Evolutionary conservation across 1,140 invertebrate genomes (phyloP), one percentile per base, ranked within the genome.

Genomic region (Drosophila eugracilis): DNA sequence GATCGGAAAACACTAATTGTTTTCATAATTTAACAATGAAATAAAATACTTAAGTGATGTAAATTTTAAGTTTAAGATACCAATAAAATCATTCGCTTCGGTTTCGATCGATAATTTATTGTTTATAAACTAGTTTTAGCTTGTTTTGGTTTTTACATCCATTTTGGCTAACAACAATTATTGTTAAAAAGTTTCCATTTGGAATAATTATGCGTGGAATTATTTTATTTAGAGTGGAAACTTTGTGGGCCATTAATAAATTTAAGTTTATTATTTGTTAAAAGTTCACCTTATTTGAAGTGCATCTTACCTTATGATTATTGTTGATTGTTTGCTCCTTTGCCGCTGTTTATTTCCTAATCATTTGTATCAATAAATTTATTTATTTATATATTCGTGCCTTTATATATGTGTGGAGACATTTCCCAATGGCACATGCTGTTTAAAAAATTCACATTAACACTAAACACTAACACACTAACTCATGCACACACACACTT

Each of bases 291-390:
- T 47, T 22, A n/a, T n/a, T n/a, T n/a, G n/a, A n/a, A n/a, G n/a
- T n/a, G n/a, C n/a, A n/a, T n/a, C n/a, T n/a, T n/a, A n/a, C n/a
- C n/a, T 49, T 12, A 48, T 41, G 22, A 22, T n/a, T 55, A 42
- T 54, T 14, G 7, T n/a, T 58, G 9, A 10, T 15, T 34, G 41
- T 21, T 10, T 5, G 26, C 28, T 67, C 28, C 62, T 14, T 17
- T 14, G 34, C 5, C 59, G n/a, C 34, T 52, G 45, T 62, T 32
- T 62, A 42, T 21, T 50, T 37, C 42, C 47, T 65, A 71, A 78
- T 67, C 49, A 81, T 88, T 78, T 75, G 50, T 78, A 78, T 59
- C 55, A 78, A 80, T 62, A 54, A 39, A 55, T 41, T 28, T 70
- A 59, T 60, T 59, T 59, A 21, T 59, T 58, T 52, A 48, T 63